Base-by-base conservation (phyloP, 2,797 vertebrate species). In the Orientallactaga sibirica region DNA sequence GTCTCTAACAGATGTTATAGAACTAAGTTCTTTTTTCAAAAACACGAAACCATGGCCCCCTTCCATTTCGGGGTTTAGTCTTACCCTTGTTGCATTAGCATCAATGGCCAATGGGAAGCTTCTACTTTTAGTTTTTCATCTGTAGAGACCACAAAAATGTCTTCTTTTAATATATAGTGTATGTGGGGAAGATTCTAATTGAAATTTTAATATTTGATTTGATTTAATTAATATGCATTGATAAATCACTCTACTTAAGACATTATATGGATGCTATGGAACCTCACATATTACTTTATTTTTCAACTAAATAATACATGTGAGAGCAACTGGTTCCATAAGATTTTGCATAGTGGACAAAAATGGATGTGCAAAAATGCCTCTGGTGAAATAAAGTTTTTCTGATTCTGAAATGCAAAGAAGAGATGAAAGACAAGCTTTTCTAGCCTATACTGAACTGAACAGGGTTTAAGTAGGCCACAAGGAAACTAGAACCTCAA, bases 311-410 rank as follows among this genome's bases (percentile, higher is more conserved):
- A 73, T 41, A 48, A 81, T 81, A 92, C 10, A 3, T 48, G 7
- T 84, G 19, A 58, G 25, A 83, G 88, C 41, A 92, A 61, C 66
- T 67, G 16, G 55, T 75, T 76, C 18, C 6, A 27, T 37, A 83
- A 58, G 41, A 88, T 76, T 92, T 85, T 82, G 11, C n/a, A 62
- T 48, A 68, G 22, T 62, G 7, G 19, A 75, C 9, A 64, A 82
- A 93, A 92, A 74, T 27, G 3, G 58, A 79, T 86, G 90, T 90
- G 4, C 52, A 88, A 88, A 90, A 48, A 88, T 94, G 93, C n/a
- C 58, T 93, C 18, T 70, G 52, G 43, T 86, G 29, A 95, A 66
- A 75, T 62, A 82, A 24, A 88, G 5, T 92, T 79, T 43, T 95
- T 95, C 37, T 94, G 20, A 73, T 79, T 93, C 68, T 70, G 27